A percentile compares a stretch with the other conserved stretches of the same genome.
phyloP scores from a whole-genome alignment of 1,140 invertebrate genomes.

The Heterodera carotae region DNA sequence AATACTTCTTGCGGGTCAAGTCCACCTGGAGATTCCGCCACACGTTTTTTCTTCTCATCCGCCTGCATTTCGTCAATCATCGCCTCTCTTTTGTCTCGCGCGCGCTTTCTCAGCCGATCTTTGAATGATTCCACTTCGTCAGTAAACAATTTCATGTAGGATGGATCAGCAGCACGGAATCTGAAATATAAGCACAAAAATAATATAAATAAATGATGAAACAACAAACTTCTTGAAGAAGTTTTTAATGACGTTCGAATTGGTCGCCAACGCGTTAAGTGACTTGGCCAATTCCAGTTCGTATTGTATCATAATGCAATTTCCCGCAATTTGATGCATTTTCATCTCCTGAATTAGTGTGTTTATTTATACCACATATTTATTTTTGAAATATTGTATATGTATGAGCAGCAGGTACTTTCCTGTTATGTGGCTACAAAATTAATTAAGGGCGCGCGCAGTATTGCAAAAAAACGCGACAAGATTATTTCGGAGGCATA shows the following conservation, averaged over 20 bases:
- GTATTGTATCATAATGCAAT: slow-evolving; percentile 98
- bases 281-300: slow-evolving; percentile 93
- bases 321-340: slow-evolving; percentile 94
- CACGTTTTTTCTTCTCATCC: slow-evolving; percentile 80
- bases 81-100: slow-evolving; percentile 81
- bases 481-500: no score
- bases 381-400: no score
- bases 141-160: slow-evolving; percentile 91
- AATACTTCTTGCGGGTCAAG: slow-evolving; percentile 96
- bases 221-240: slow-evolving; percentile 82
- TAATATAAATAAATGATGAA: slow-evolving; percentile 30
- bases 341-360: slow-evolving; percentile 75
- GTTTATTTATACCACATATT: slow-evolving; percentile 18
- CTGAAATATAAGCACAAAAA: slow-evolving; percentile 38
- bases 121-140: slow-evolving; percentile 77
- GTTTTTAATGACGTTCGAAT: slow-evolving; percentile 79
- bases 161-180: slow-evolving; percentile 65
- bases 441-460: no score
- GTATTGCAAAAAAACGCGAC: no score
- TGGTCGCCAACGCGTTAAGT: slow-evolving; percentile 84
- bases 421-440: no score
- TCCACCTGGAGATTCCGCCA: slow-evolving; percentile 83
- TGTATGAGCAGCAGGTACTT: no score
- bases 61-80: slow-evolving; percentile 51
- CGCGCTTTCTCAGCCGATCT: slow-evolving; percentile 81